A percentile compares a stretch with the other conserved stretches of the same genome.
phyloP scores from a whole-genome alignment of 2,888 invertebrate species.

The Conistra vaccinii region DNA sequence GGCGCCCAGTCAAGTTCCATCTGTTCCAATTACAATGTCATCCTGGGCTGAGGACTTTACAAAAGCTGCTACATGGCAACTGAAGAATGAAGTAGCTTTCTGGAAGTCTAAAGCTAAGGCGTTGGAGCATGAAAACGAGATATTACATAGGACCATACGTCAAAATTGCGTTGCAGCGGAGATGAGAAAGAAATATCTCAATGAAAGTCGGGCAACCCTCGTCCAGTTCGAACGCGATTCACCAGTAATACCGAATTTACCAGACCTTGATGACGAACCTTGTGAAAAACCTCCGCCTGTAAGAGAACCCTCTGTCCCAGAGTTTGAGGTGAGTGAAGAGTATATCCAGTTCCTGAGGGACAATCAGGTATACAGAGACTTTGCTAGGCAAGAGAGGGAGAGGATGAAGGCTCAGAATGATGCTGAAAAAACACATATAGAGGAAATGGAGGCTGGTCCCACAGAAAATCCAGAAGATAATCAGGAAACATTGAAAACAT shows the following conservation, averaged over 20 bases:
- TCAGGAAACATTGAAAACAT: constrained; percentile 83
- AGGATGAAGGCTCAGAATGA: constrained; percentile 70
- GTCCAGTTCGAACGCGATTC: background rate
- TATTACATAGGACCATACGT: constrained; percentile 88
- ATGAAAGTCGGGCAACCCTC: background rate
- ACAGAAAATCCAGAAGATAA: constrained; percentile 71
- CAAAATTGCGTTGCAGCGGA: constrained; percentile 63
- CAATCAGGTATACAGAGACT: constrained; percentile 90
- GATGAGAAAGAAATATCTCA: background rate
- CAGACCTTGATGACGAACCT: constrained; percentile 52
- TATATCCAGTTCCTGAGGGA: constrained; percentile 91
- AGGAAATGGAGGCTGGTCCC: constrained; percentile 68
- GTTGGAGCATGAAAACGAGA: constrained; percentile 90
- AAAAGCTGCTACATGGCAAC: constrained; percentile 86
- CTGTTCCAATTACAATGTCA: constrained; percentile 77
- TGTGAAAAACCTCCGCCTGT: constrained; percentile 58
- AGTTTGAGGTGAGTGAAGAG: constrained; percentile 91
- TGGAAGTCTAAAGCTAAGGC: constrained; percentile 91
- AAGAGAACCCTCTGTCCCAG: constrained; percentile 61
- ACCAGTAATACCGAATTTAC: background rate
- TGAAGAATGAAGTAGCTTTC: constrained; percentile 90
- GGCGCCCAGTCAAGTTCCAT: constrained; percentile 56
- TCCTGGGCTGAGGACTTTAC: constrained; percentile 84
- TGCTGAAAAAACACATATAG: constrained; percentile 60
- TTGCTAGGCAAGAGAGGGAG: constrained; percentile 78